A percentile compares a stretch with the other conserved stretches of the same genome.
phyloP scores from a whole-genome alignment of 2,113 vertebrate genomes.

The Phyllostomus hastatus region DNA sequence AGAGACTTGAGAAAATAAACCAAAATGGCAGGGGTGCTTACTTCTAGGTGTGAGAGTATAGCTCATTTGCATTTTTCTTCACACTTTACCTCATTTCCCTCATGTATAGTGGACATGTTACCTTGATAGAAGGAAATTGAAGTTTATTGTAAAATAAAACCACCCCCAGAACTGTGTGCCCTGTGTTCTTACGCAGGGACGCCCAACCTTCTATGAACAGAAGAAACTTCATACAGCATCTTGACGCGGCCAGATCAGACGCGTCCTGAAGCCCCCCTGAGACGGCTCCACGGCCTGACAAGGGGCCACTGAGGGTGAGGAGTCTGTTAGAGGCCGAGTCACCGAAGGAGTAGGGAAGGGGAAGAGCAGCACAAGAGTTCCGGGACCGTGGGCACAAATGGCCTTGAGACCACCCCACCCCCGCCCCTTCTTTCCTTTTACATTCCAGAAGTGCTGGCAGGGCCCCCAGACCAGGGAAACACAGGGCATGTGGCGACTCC shows the following conservation, averaged over 20 bases:
- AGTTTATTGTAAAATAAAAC: neutral
- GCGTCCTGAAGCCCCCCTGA: neutral
- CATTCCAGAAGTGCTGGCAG: neutral
- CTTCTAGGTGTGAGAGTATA: neutral
- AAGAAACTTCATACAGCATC: neutral
- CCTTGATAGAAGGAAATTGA: neutral
- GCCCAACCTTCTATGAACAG: neutral
- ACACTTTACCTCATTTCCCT: neutral
- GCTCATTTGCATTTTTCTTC: neutral
- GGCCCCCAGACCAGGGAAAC: neutral
- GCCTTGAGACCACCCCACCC: neutral
- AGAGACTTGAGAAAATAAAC: neutral
- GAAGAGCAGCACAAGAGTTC: neutral
- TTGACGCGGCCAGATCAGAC: neutral
- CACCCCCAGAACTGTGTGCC: neutral
- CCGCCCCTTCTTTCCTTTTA: neutral
- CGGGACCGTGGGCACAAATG: neutral
- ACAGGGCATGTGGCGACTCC: neutral
- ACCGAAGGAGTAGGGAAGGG: too few relatives aligned
- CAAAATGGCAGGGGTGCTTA: neutral
- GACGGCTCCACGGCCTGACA: neutral
- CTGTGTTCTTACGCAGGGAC: neutral
- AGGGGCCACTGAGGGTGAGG: neutral
- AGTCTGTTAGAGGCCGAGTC: neutral
- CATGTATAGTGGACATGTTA: neutral